Conservation (phyloP, 2,113 vertebrate species). For the Lepidothrix coronata region DNA sequence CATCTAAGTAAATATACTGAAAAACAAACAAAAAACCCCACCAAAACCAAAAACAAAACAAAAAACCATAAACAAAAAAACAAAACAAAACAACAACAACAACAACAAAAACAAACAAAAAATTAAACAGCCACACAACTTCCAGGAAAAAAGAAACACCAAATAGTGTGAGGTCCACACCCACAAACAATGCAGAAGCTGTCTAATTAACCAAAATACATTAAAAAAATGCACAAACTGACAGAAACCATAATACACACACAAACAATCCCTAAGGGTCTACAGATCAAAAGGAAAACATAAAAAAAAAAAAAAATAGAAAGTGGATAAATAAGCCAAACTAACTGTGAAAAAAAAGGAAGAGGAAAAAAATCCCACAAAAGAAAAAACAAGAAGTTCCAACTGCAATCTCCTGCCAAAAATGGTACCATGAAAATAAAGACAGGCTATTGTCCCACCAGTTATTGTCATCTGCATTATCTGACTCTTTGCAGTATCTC, state of each 20-base stretch:
- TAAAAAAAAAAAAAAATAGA: accelerated
- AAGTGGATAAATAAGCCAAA: neutral
- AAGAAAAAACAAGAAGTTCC: neutral
- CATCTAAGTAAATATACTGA: neutral
- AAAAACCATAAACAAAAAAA: neutral
- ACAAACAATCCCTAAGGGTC: neutral
- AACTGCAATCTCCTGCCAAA: neutral
- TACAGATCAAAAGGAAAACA: neutral
- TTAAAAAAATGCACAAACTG: neutral
- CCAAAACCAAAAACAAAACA: neutral
- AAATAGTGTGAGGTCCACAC: neutral
- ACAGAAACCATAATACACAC: neutral
- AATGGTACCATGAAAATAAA: neutral
- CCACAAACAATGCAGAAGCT: neutral
- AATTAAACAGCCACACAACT: neutral
- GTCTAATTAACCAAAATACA: neutral
- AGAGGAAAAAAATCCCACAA: neutral
- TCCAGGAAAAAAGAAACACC: neutral
- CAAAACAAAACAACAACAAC: too few relatives aligned
- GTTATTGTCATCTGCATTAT: neutral
- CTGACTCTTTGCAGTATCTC: neutral
- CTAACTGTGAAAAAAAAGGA: accelerated
- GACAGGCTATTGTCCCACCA: neutral
- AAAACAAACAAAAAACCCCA: neutral
- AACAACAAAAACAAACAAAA: neutral